A percentile compares a stretch with the other conserved stretches of the same genome.
These are phyloP conservation scores for Agrochola lychnidis DNA, from an alignment of 2,888 invertebrate genomes.

Conservation along the genomic window DNA sequence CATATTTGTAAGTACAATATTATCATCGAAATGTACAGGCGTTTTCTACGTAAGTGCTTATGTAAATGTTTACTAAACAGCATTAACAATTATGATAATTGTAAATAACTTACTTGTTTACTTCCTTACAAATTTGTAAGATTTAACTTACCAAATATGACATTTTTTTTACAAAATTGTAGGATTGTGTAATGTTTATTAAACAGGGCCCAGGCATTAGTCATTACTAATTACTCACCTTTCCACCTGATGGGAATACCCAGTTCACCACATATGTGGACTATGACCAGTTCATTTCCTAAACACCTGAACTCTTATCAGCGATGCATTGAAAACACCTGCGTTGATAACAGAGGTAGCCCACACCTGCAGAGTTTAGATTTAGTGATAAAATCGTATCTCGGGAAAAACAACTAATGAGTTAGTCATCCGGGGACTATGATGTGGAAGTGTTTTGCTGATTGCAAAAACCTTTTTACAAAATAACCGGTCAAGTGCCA, in stretches of 20 bases:
- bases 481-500: too few relatives aligned
- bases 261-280: background rate
- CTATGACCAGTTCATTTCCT: background rate
- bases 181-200: too few relatives aligned
- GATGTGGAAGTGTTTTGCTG: background rate
- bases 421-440: background rate
- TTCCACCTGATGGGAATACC: background rate
- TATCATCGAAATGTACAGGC: too few relatives aligned
- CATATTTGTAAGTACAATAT: too few relatives aligned
- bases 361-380: background rate
- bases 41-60: too few relatives aligned
- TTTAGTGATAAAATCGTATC: conserved; percentile 4
- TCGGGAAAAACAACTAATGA: background rate
- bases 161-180: too few relatives aligned
- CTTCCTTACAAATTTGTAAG: too few relatives aligned
- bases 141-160: too few relatives aligned
- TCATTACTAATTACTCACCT: background rate
- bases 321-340: conserved; percentile 15
- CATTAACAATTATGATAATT: too few relatives aligned
- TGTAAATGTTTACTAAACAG: too few relatives aligned
- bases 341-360: conserved; percentile 9
- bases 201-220: too few relatives aligned
- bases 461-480: background rate
- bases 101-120: too few relatives aligned
- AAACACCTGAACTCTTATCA: conserved; percentile 17